Conservation (phyloP, 1,140 invertebrate species). For the Caerostris extrusa region DNA sequence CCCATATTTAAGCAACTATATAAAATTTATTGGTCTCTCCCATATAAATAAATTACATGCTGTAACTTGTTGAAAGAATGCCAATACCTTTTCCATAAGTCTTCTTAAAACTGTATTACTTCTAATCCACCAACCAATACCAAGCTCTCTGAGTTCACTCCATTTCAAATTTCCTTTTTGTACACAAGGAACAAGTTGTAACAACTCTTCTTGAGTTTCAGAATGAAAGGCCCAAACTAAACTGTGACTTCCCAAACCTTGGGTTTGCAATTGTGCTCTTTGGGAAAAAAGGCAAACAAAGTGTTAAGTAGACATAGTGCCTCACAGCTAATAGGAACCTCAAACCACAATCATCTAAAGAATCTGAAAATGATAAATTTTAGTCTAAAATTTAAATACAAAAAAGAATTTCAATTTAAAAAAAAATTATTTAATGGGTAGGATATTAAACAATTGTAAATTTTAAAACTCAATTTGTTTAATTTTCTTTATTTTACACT, state of each 20-base stretch:
- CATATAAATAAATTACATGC: neutral
- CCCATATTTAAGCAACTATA: too few relatives aligned
- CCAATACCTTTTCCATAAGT: conserved; percentile 91
- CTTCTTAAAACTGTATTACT: conserved; percentile 91
- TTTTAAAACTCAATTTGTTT: neutral
- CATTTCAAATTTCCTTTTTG: conserved; percentile 88
- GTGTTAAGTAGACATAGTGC: conserved; percentile 96
- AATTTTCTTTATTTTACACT: too few relatives aligned
- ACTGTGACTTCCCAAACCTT: conserved; percentile 95
- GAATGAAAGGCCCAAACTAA: conserved; percentile 99
- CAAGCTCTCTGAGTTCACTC: conserved; percentile 94
- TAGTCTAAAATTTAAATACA: neutral
- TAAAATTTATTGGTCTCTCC: too few relatives aligned
- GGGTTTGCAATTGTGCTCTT: conserved; percentile 91
- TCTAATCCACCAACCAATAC: conserved; percentile 98
- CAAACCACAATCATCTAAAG: conserved; percentile 98
- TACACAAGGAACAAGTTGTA: conserved; percentile 93
- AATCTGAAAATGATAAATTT: conserved; percentile 84
- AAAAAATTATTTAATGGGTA: neutral
- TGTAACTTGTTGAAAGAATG: neutral
- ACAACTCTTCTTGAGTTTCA: conserved; percentile 96
- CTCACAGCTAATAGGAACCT: conserved; percentile 98
- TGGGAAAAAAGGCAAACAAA: conserved; percentile 94
- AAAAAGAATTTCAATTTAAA: neutral
- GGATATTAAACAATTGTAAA: neutral